phyloP scores from a whole-genome alignment of 2,113 vertebrate species.

The Spea bombifrons region DNA sequence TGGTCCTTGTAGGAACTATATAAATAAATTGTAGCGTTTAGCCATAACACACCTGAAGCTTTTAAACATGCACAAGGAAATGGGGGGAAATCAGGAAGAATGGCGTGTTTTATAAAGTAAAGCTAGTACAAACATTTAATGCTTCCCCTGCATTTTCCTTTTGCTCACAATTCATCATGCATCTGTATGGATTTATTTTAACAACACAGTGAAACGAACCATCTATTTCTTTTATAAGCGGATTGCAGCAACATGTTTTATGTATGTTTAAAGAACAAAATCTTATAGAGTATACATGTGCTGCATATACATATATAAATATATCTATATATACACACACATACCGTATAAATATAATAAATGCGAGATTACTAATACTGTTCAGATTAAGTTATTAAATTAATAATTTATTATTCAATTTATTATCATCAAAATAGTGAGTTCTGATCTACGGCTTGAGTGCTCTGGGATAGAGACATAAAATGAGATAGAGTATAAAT shows the following conservation, averaged over 20 bases:
- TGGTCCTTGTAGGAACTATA: slow-evolving; percentile 42
- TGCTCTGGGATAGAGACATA: too few species aligned
- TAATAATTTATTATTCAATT: too few species aligned
- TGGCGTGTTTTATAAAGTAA: slow-evolving; percentile 43
- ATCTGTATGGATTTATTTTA: slow-evolving; percentile 11
- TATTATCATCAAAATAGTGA: too few species aligned
- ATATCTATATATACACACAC: too few species aligned
- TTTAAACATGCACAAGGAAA: slow-evolving; percentile 44
- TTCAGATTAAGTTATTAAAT: too few species aligned
- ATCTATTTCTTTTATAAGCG: not conserved
- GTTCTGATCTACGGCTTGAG: too few species aligned
- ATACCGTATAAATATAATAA: too few species aligned
- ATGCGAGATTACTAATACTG: too few species aligned
- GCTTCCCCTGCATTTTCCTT: slow-evolving; percentile 34
- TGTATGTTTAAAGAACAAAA: not conserved
- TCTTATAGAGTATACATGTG: too few species aligned
- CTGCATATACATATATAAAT: too few species aligned
- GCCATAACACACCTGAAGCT: slow-evolving; percentile 51
- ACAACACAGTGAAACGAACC: slow-evolving; percentile 2
- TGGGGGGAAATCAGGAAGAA: slow-evolving; percentile 42
- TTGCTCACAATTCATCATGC: slow-evolving; percentile 22
- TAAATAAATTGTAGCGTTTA: slow-evolving; percentile 51
- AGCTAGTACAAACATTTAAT: slow-evolving; percentile 43
- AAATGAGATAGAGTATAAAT: too few species aligned
- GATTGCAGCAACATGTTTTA: not conserved